These are phyloP conservation scores for Seira ritae DNA, from an alignment of 2,888 invertebrate genomes.

Conservation along the genomic window DNA sequence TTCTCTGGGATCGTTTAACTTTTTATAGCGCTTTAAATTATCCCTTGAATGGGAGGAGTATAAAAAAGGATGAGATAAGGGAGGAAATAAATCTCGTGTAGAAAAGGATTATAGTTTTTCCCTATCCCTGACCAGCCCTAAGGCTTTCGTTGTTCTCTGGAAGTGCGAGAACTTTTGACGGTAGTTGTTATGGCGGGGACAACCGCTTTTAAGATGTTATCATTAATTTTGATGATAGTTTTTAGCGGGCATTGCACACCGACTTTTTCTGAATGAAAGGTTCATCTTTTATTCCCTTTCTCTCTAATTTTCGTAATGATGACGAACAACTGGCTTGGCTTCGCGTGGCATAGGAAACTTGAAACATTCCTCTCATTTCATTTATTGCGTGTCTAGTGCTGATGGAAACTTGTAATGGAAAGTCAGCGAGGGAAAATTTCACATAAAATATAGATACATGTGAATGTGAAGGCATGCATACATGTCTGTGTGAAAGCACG, in stretches of 20 bases:
- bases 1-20: not conserved
- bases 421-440: not conserved
- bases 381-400: slow-evolving; percentile 33
- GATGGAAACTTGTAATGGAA: not conserved
- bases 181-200: not conserved
- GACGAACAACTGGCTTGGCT: slow-evolving; percentile 22
- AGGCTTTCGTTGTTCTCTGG: not conserved
- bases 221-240: slow-evolving; percentile 28
- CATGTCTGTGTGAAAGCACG: not conserved
- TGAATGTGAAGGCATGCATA: not conserved
- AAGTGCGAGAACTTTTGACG: not conserved
- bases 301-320: slow-evolving; percentile 53
- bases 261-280: not conserved
- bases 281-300: not conserved
- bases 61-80: not conserved
- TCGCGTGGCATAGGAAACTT: no score
- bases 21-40: not conserved
- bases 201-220: slow-evolving; percentile 31
- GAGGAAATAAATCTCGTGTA: not conserved
- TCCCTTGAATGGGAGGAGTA: not conserved
- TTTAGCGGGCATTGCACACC: not conserved
- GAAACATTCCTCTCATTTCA: slow-evolving; percentile 45
- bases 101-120: slow-evolving; percentile 8
- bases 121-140: slow-evolving; percentile 28
- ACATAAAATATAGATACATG: not conserved